These are phyloP conservation scores for Sinotaia quadrata DNA, from an alignment of 2,888 invertebrate genomes.

Conservation along the genomic window DNA sequence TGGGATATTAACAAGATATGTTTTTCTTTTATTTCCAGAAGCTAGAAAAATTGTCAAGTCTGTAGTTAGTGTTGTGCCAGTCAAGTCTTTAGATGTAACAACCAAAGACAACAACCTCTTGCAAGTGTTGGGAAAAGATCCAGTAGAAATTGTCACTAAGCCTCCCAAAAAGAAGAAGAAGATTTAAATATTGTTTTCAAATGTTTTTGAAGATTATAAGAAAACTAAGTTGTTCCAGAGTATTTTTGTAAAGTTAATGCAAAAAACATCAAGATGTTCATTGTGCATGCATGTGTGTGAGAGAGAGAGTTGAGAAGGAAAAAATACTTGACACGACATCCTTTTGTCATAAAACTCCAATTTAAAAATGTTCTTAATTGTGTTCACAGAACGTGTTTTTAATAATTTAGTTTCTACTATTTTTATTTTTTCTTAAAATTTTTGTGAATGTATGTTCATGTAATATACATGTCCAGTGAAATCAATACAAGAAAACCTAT, in stretches of 20 bases:
- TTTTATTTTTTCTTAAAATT: too few species aligned
- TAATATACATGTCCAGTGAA: too few species aligned
- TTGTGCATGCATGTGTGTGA: not conserved
- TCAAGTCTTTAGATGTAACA: slow-evolving; percentile 26
- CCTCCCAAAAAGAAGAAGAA: slow-evolving; percentile 2
- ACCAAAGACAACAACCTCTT: slow-evolving; percentile 27
- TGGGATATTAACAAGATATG: not conserved
- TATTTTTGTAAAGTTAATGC: too few species aligned
- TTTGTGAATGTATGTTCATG: too few species aligned
- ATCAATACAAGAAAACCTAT: too few species aligned
- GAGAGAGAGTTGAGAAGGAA: not conserved
- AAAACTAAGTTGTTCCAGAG: too few species aligned
- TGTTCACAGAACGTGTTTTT: too few species aligned
- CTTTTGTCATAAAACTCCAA: too few species aligned
- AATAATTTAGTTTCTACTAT: too few species aligned
- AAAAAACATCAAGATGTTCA: not conserved
- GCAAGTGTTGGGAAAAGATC: not conserved
- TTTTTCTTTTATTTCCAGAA: slow-evolving; percentile 24
- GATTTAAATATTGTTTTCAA: not conserved
- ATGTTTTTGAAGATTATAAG: too few species aligned
- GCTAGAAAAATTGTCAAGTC: slow-evolving; percentile 35
- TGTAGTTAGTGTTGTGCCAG: slow-evolving; percentile 27
- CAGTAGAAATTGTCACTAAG: not conserved
- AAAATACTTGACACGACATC: too few species aligned
- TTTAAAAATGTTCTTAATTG: too few species aligned